phyloP scores from a whole-genome alignment of 1,140 invertebrate species.

The Adelges cooleyi region DNA sequence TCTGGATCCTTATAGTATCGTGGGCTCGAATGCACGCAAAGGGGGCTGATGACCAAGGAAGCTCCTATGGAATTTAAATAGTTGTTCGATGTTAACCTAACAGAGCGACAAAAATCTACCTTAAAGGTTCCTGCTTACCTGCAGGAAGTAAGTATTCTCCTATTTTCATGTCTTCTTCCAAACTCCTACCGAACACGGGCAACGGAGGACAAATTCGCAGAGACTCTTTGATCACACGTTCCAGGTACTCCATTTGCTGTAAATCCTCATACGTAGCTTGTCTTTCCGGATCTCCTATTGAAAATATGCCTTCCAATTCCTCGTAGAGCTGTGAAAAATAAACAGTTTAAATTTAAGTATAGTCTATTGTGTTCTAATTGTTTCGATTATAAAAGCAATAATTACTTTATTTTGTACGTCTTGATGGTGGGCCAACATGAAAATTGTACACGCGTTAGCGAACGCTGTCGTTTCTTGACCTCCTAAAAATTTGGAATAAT shows the following conservation, averaged over 20 bases:
- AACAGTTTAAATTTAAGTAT: background rate
- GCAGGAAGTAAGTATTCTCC: background rate
- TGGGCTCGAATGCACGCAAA: constrained; percentile 42
- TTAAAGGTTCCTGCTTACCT: background rate
- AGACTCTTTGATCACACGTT: constrained; percentile 51
- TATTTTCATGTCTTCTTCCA: constrained; percentile 39
- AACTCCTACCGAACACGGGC: constrained; percentile 42
- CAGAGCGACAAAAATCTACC: background rate
- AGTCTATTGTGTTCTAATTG: background rate
- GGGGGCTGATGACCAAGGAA: background rate
- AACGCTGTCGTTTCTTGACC: constrained; percentile 29
- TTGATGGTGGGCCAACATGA: no score
- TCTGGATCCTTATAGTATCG: constrained; percentile 41
- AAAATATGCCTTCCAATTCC: constrained; percentile 45
- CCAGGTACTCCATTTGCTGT: constrained; percentile 46
- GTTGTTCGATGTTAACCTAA: background rate
- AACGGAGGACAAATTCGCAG: constrained; percentile 49
- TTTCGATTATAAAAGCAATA: constrained; percentile 19
- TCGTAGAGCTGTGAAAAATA: constrained; percentile 36
- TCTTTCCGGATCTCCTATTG: constrained; percentile 32
- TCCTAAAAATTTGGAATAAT: background rate
- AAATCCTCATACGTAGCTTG: constrained; percentile 41
- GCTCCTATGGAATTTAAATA: background rate
- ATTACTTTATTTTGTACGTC: no score
- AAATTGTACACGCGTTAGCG: constrained; percentile 4